Evolutionary conservation across 2,888 invertebrate genomes (phyloP).

Genomic region (Ectropis crepuscularia): DNA sequence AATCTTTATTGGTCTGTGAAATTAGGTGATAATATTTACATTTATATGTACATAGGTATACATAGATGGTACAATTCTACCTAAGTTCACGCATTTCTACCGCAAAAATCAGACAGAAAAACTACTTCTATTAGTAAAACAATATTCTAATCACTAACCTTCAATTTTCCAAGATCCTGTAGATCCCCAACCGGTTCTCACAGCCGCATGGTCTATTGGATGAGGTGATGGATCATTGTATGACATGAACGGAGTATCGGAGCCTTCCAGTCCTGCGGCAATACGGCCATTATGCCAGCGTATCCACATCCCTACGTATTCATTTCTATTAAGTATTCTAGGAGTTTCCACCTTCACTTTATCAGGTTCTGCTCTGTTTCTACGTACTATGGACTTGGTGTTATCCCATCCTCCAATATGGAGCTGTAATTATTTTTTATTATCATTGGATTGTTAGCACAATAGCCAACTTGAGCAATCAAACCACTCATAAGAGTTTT

Average conservation of each 20-base stretch:
- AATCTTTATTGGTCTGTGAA: too few relatives aligned
- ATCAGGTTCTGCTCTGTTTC: conserved; percentile 87
- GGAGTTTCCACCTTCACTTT: conserved; percentile 86
- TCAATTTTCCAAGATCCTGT: conserved; percentile 89
- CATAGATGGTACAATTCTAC: too few relatives aligned
- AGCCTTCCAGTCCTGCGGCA: conserved; percentile 86
- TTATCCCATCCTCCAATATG: conserved; percentile 93
- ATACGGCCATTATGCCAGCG: conserved; percentile 86
- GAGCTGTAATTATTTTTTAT: conserved; percentile 63
- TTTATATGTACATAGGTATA: too few relatives aligned
- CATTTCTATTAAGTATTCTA: conserved; percentile 85
- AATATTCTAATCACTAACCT: conserved; percentile 63
- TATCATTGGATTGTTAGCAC: too few relatives aligned
- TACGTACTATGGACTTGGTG: conserved; percentile 88
- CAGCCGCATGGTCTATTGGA: conserved; percentile 82
- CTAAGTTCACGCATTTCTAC: too few relatives aligned
- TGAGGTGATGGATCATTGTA: conserved; percentile 86
- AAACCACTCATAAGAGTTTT: too few relatives aligned
- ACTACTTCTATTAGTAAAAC: too few relatives aligned
- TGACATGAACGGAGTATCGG: conserved; percentile 85
- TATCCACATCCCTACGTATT: conserved; percentile 90
- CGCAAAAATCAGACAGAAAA: too few relatives aligned
- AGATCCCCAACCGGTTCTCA: conserved; percentile 91
- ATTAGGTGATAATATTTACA: too few relatives aligned
- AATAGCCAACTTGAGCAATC: too few relatives aligned